Conservation (phyloP, 2,113 vertebrate species). For the Phylloscopus trochiloides region DNA sequence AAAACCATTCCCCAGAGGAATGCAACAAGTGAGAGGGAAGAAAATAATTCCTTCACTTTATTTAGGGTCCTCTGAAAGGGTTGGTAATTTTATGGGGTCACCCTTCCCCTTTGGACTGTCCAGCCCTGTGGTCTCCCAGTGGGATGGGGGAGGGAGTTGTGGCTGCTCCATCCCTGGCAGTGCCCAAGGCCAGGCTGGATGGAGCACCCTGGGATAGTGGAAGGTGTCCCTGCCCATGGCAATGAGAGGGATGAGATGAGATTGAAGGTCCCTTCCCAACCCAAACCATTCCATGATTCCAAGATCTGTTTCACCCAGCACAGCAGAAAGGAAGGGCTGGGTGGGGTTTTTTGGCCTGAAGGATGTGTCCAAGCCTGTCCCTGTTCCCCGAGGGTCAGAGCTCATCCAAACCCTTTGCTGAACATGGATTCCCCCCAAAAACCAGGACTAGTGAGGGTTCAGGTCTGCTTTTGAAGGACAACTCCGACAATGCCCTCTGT, state of each 20-base stretch:
- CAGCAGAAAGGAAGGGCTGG: neutral
- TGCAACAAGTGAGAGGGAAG: neutral
- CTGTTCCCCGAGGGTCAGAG: neutral
- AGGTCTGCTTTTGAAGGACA: neutral
- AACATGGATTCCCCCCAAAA: neutral
- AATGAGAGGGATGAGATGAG: neutral
- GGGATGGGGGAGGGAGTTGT: neutral
- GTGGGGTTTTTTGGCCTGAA: neutral
- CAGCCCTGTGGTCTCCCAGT: rapidly evolving
- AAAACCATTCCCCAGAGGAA: too few relatives aligned
- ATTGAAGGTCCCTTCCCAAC: neutral
- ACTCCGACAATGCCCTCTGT: neutral
- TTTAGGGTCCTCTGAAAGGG: neutral
- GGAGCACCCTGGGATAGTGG: rapidly evolving
- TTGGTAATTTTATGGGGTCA: rapidly evolving
- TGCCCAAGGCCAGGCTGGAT: neutral
- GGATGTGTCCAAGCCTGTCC: neutral
- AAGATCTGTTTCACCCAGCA: rapidly evolving
- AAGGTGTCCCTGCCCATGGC: neutral
- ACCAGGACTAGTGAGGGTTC: too few relatives aligned
- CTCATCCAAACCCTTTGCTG: neutral
- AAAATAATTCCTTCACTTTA: neutral
- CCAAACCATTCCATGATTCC: neutral
- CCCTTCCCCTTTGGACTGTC: neutral
- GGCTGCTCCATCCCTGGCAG: neutral